A percentile compares a stretch with the other conserved stretches of the same genome.
These are phyloP conservation scores for Sminthurinus aureus DNA, from an alignment of 2,888 invertebrate species.

Conservation along the genomic window DNA sequence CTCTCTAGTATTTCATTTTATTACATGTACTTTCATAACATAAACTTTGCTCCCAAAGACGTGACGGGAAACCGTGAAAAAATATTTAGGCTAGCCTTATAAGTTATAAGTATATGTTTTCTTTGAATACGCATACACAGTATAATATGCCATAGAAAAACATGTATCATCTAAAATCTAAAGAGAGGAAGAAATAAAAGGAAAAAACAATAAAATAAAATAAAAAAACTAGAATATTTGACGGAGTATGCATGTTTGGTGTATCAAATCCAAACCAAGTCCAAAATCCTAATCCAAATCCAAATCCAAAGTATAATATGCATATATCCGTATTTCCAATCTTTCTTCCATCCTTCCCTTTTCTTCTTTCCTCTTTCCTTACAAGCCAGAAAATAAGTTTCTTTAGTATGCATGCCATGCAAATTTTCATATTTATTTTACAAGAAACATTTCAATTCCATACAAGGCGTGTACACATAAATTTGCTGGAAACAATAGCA, in stretches of 20 bases:
- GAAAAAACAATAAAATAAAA: not conserved
- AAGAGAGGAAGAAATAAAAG: not conserved
- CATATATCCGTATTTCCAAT: not conserved
- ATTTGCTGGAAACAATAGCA: not conserved
- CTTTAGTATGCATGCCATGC: conserved; percentile 6
- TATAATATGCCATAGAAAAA: no score
- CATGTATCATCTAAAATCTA: no score
- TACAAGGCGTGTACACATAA: conserved; percentile 2
- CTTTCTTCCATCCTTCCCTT: not conserved
- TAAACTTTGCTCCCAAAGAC: not conserved
- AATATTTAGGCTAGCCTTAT: not conserved
- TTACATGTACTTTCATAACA: not conserved
- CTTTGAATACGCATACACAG: no score
- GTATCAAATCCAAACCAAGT: not conserved
- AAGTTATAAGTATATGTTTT: not conserved
- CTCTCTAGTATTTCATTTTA: conserved; percentile 6
- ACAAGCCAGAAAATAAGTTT: not conserved
- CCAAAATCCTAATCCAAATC: not conserved
- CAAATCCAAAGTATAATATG: not conserved
- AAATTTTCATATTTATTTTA: conserved; percentile 10
- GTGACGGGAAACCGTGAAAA: not conserved
- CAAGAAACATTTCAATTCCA: conserved; percentile 8
- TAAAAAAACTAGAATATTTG: not conserved
- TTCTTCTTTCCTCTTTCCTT: not conserved
- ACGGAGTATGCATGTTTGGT: not conserved